phyloP scores from a whole-genome alignment of 2,797 vertebrate species.

The Spondyliosoma cantharus region DNA sequence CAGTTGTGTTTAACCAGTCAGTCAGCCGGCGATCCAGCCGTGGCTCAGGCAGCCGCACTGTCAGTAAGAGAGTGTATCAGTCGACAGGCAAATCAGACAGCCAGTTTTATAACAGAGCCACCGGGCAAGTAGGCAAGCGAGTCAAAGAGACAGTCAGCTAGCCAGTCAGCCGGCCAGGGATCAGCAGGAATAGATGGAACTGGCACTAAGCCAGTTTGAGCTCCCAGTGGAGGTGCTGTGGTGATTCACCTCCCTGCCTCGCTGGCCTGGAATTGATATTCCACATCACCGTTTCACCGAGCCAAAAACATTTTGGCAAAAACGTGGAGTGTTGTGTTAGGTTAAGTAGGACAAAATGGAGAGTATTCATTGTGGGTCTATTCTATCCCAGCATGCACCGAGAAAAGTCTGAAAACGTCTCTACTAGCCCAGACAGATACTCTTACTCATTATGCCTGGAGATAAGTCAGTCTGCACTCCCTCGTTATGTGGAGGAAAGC shows the following conservation, averaged over 20 bases:
- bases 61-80: constrained; percentile 29
- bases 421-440: constrained; percentile 9
- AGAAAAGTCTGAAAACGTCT: constrained; percentile 26
- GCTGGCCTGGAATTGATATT: constrained; percentile 64
- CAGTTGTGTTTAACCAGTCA: constrained; percentile 50
- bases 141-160: constrained; percentile 48
- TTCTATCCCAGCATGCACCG: constrained; percentile 27
- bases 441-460: constrained; percentile 31
- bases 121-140: constrained; percentile 47
- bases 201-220: constrained; percentile 66
- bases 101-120: constrained; percentile 34
- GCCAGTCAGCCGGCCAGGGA: constrained; percentile 45
- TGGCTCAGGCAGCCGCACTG: constrained; percentile 25
- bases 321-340: constrained; percentile 54
- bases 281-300: constrained; percentile 48
- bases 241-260: constrained; percentile 66
- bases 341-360: constrained; percentile 64
- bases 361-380: constrained; percentile 40
- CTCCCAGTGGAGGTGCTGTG: constrained; percentile 62
- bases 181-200: constrained; percentile 57
- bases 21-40: constrained; percentile 26
- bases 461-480: constrained; percentile 4
- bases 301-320: constrained; percentile 71
- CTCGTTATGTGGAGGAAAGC: constrained; percentile 2
- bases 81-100: constrained; percentile 44